Conservation (phyloP, 1,140 invertebrate genomes). For the Zaprionus kolodkinae region DNA sequence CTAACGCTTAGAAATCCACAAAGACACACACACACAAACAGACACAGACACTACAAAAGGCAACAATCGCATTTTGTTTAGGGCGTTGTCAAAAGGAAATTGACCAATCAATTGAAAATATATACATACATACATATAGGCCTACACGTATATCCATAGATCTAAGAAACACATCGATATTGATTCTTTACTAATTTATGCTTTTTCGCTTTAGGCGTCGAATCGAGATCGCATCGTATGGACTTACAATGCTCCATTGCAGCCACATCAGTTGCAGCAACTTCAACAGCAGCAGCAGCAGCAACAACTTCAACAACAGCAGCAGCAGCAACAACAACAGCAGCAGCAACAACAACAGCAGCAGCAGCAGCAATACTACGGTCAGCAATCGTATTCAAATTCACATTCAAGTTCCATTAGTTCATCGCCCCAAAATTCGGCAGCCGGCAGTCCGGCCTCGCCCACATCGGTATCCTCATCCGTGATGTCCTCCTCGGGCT, state of each 20-base stretch:
- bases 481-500: conserved; percentile 90
- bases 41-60: conserved; percentile 38
- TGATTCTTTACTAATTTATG: conserved; percentile 49
- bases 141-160: conserved; percentile 10
- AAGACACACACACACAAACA: conserved; percentile 39
- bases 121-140: conserved; percentile 14
- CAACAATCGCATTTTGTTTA: conserved; percentile 54
- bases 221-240: conserved; percentile 90
- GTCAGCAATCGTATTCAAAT: conserved; percentile 83
- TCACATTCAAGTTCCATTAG: conserved; percentile 85
- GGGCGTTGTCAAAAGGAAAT: conserved; percentile 48
- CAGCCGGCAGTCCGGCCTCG: conserved; percentile 88
- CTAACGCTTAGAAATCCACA: conserved; percentile 41
- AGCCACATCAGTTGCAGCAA: conserved; percentile 83
- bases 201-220: conserved; percentile 63
- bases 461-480: conserved; percentile 94
- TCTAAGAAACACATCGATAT: conserved; percentile 15
- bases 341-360: conserved; percentile 70
- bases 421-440: conserved; percentile 84
- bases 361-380: conserved; percentile 71
- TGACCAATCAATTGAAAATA: conserved; percentile 31
- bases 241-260: conserved; percentile 94
- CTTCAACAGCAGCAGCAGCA: conserved; percentile 59
- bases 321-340: conserved; percentile 77
- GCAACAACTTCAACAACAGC: conserved; percentile 32